Base-by-base conservation (phyloP, 2,888 invertebrate genomes). In the Aricia artaxerxes region DNA sequence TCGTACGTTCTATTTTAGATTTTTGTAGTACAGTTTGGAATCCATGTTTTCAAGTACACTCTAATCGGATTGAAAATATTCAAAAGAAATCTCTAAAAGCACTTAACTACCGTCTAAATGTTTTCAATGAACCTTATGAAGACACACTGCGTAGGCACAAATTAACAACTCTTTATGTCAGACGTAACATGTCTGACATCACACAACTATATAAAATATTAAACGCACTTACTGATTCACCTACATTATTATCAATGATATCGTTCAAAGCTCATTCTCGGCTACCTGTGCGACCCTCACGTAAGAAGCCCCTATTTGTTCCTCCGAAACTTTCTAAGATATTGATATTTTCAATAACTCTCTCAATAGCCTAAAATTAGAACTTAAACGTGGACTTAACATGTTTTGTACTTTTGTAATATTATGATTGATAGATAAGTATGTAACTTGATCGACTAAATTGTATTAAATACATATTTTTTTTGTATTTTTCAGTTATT, bases 141-240 rank as follows among this genome's bases (percentile, higher is more conserved):
- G 24, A 24, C 0, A 24, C 24, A 0, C 24, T 24, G 24, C 24
- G 57, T 57, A 57, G 57, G 16, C 16, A 57, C 4, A 61, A 61
- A n/a, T 61, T 61, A 61, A n/a, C 61, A 61, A 61, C 61, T 61
- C 61, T 61, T 61, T n/a, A 61, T n/a, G n/a, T 24, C n/a, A 61
- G 61, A 61, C 61, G 61, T n/a, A 61, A 6, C 61, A 61, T 24
- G 6, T 57, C 2, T 4, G 61, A 61, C n/a, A 61, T 61, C 61
- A 24, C 24, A 6, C 61, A 61, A 24, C 16, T 61, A 61, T 61
- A 16, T 5, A 61, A 61, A 61, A 61, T 61, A 16, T 61, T 61
- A 61, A 24, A 60, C 60, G 0, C 60, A 16, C 60, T 60, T 1
- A 60, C n/a, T 16, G 60, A 60, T n/a, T 60, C 5, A n/a, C 60